phyloP scores from a whole-genome alignment of 2,888 invertebrate species.

The Tachystola acroxantha region DNA sequence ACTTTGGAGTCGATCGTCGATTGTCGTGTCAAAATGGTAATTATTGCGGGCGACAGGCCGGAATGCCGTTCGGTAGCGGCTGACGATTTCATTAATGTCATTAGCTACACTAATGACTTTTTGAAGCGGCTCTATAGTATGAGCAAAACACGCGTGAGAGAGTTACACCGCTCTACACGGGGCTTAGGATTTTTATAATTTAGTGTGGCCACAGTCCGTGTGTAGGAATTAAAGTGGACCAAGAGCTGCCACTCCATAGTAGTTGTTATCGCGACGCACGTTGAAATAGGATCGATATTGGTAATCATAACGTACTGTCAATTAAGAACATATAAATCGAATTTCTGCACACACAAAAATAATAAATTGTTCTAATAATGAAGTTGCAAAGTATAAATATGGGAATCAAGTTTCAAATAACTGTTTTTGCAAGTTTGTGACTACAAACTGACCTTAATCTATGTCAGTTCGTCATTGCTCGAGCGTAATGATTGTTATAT shows the following conservation, averaged over 20 bases:
- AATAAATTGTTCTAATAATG: too few relatives aligned
- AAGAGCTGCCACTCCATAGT: slow-evolving; percentile 9
- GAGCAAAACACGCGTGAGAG: slow-evolving; percentile 15
- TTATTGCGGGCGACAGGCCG: slow-evolving; percentile 26
- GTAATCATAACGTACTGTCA: too few relatives aligned
- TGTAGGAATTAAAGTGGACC: slow-evolving; percentile 13
- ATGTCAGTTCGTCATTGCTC: slow-evolving; percentile 2
- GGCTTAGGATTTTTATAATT: slow-evolving; percentile 14
- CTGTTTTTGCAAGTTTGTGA: slow-evolving; percentile 13
- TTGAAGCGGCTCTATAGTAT: slow-evolving; percentile 22
- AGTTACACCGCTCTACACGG: slow-evolving; percentile 10
- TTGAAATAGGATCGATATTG: too few relatives aligned
- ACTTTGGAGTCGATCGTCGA: slow-evolving; percentile 25
- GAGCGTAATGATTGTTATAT: slow-evolving; percentile 4
- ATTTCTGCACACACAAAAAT: too few relatives aligned
- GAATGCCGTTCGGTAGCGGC: slow-evolving; percentile 31
- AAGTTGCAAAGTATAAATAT: too few relatives aligned
- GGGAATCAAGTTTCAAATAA: too few relatives aligned
- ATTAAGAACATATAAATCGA: too few relatives aligned
- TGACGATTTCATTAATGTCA: slow-evolving; percentile 42
- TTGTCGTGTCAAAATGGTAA: slow-evolving; percentile 43
- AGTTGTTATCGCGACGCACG: too few relatives aligned
- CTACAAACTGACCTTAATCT: too few relatives aligned
- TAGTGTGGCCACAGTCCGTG: slow-evolving; percentile 13
- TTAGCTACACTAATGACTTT: slow-evolving; percentile 38